Conservation (phyloP, 2,888 invertebrate genomes). For the Pseudolycoriella hygida region DNA sequence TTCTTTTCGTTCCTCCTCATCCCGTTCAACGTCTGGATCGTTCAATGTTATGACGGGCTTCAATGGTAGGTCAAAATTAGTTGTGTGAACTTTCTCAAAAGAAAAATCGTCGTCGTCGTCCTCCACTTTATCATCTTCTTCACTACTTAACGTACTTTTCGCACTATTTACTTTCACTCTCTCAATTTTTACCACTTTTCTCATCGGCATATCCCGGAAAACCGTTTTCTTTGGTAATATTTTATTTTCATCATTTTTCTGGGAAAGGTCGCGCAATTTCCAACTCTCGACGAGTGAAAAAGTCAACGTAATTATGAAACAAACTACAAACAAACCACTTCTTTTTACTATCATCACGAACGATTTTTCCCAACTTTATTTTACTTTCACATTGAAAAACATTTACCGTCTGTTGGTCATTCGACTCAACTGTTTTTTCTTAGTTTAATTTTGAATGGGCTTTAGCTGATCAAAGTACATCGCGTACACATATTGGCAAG, state of each 20-base stretch:
- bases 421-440: too few relatives aligned
- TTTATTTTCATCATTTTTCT: conserved; percentile 1
- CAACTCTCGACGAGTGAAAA: background rate
- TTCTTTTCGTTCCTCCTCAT: conserved; percentile 24
- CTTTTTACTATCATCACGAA: too few relatives aligned
- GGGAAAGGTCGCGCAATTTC: conserved; percentile 2
- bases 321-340: too few relatives aligned
- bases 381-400: too few relatives aligned
- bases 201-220: conserved; percentile 8
- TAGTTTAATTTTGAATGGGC: too few relatives aligned
- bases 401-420: too few relatives aligned
- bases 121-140: conserved; percentile 6
- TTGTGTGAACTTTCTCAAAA: conserved; percentile 3
- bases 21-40: conserved; percentile 24
- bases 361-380: too few relatives aligned
- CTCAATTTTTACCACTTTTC: conserved; percentile 20
- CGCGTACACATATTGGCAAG: too few relatives aligned
- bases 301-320: too few relatives aligned
- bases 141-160: conserved; percentile 2
- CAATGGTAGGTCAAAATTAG: conserved; percentile 12
- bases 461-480: too few relatives aligned
- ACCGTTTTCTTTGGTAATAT: background rate
- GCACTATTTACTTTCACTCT: conserved; percentile 12
- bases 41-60: conserved; percentile 21
- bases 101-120: conserved; percentile 3